A percentile compares a stretch with the other conserved stretches of the same genome.
Evolutionary conservation across 2,113 vertebrate species (phyloP).

Genomic region (Cairina moschata): DNA sequence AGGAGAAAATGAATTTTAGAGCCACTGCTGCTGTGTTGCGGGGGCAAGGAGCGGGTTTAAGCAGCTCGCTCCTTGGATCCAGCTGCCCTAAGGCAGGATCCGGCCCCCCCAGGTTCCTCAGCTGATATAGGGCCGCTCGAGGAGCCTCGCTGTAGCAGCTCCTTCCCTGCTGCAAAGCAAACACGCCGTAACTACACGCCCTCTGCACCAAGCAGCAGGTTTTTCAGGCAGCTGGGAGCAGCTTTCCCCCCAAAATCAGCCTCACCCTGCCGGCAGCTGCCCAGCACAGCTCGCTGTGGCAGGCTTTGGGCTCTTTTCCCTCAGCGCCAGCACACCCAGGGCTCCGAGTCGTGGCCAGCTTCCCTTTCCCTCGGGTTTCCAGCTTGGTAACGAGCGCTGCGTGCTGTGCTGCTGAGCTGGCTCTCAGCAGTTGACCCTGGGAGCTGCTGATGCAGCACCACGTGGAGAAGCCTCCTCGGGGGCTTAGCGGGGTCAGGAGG

Average conservation of each 20-base stretch:
- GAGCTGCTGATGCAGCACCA: accelerated
- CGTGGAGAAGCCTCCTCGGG: neutral
- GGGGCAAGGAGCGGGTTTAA: accelerated
- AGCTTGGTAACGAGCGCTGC: neutral
- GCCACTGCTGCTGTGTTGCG: neutral
- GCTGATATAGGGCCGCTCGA: neutral
- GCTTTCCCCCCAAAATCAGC: neutral
- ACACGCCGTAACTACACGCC: accelerated
- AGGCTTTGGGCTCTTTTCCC: neutral
- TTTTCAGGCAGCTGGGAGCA: neutral
- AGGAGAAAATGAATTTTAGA: neutral
- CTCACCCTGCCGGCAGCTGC: neutral
- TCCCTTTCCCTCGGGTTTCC: neutral
- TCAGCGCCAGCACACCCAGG: accelerated
- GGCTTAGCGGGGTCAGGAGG: accelerated
- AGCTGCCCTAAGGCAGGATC: neutral
- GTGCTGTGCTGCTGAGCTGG: accelerated
- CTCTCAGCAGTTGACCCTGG: accelerated
- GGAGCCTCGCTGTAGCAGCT: accelerated
- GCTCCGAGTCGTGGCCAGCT: accelerated
- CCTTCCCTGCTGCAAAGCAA: accelerated
- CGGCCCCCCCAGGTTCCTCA: accelerated
- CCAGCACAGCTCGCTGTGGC: too few species aligned
- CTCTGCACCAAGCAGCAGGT: neutral
- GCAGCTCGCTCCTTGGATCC: too few species aligned